phyloP scores from a whole-genome alignment of 2,888 invertebrate species.

The Gerosis bhagava region DNA sequence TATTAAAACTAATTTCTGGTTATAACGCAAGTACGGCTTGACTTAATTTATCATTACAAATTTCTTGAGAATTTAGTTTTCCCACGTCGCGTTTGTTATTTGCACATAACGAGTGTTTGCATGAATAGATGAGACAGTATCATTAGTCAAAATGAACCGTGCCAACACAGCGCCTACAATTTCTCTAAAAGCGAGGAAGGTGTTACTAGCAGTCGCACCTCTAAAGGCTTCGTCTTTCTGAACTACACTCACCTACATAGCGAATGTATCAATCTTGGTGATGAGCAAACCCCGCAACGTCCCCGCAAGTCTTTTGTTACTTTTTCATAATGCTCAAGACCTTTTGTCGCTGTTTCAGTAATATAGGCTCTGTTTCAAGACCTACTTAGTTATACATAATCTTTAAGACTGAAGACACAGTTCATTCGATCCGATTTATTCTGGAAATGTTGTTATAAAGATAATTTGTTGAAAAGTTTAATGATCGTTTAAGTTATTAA shows the following conservation, averaged over 20 bases:
- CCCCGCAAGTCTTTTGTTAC: slow-evolving; percentile 29
- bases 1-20: no score
- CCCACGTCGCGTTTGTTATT: no score
- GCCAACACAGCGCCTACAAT: slow-evolving; percentile 40
- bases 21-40: no score
- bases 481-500: no score
- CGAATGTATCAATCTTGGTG: slow-evolving; percentile 58
- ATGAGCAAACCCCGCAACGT: slow-evolving; percentile 38
- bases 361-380: slow-evolving; percentile 14
- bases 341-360: slow-evolving; percentile 10
- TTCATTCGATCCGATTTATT: no score
- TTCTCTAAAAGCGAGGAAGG: slow-evolving; percentile 57
- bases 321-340: slow-evolving; percentile 18
- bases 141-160: slow-evolving; percentile 15
- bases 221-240: slow-evolving; percentile 44
- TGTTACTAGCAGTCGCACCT: slow-evolving; percentile 49
- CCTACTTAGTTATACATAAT: slow-evolving; percentile 19
- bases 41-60: no score
- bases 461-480: no score
- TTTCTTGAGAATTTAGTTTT: no score
- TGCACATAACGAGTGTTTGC: no score
- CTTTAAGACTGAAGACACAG: no score
- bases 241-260: slow-evolving; percentile 40
- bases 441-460: no score
- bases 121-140: no score